Base-by-base conservation (phyloP, 2,888 invertebrate genomes). In the Chaetoderma sp. region DNA sequence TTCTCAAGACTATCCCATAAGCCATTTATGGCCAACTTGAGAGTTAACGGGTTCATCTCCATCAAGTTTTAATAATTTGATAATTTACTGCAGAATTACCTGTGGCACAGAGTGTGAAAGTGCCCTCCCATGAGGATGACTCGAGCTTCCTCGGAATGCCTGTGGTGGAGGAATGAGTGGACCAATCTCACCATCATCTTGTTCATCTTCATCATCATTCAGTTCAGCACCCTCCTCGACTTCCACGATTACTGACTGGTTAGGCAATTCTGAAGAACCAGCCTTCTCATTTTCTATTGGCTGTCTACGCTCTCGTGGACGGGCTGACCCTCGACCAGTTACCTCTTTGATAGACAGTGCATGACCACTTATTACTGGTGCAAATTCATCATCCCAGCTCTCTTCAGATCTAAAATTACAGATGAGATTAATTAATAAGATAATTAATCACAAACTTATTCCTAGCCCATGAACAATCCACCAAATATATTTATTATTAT, bases 101-200 rank as follows among this genome's bases (percentile, higher is more conserved):
- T 81, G 80, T 50, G 80, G 79, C 33, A 81, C 57, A 5, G 79
- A 79, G 68, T 81, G 80, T 39, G 78, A 74, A 45, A 81, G 70
- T 60, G 74, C 72, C 49, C 74, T 70, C 57, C 74, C 72, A 32
- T 69, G 70, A 27, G 65, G 62, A 32, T 70, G 71, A 42, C 72
- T 60, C 6, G 71, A 62, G 3, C 70, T 72, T 27, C 76, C 77
- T 59, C 80, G 57, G 68, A 81, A 81, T 23, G 76, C 79, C 58
- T 79, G 79, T 23, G 80, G 80, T 39, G 81, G 81, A 27, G 79
- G 81, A 33, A 79, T 79, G 8, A 81, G 61, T 8, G 78, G 77
- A 3, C 78, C 79, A 2, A 73, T 72, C 10, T 71, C 72, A 33
- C 71, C 72, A 47, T 78, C 77, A 42, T 65, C 65, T 45, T 77